Evolutionary conservation across 2,888 invertebrate species (phyloP), one percentile per base, ranked within the genome.

Genomic region (Acleris holmiana): DNA sequence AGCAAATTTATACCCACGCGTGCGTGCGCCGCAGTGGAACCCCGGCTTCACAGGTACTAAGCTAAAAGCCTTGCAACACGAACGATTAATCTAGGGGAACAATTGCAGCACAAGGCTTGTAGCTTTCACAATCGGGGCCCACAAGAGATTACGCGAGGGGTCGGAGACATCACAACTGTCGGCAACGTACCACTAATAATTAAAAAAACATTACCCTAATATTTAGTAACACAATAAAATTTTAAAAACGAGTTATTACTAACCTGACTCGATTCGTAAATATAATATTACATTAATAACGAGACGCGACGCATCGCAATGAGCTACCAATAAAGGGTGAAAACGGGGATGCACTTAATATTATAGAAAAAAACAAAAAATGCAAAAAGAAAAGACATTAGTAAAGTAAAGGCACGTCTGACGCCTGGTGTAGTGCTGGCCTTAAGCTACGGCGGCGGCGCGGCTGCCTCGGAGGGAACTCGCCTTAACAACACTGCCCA

Each of bases 261-360:
- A 71, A 67, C 62, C 47, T 71, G 71, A 70, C 71, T 71, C 65
- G 67, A 61, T 67, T 61, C 61, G 55, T 64, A 67, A 63, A 67
- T 60, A 67, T 60, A 68, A 61, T 67, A 66, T 64, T 67, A 61
- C 53, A 62, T 56, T 62, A 67, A 66, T 61, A 63, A 66, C 50
- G 53, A 60, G 55, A 46, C 51, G 48, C 56, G 54, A 47, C 59
- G 56, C 62, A 73, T 73, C 76, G 59, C 50, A 53, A 73, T 21
- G 75, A 83, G 83, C 83, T 82, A 83, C 82, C 82, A 84, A 83
- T 83, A 82, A 81, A 84, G 69, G 83, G 83, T 83, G 84, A 84
- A 82, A 83, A 76, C 71, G 74, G 73, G 74, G 78, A 73, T 76
- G 77, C 73, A 73, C 68, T 74, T 72, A 73, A 71, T 71, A 71